These are phyloP conservation scores for Pterois miles DNA, from an alignment of 2,797 vertebrate genomes.

Conservation along the genomic window DNA sequence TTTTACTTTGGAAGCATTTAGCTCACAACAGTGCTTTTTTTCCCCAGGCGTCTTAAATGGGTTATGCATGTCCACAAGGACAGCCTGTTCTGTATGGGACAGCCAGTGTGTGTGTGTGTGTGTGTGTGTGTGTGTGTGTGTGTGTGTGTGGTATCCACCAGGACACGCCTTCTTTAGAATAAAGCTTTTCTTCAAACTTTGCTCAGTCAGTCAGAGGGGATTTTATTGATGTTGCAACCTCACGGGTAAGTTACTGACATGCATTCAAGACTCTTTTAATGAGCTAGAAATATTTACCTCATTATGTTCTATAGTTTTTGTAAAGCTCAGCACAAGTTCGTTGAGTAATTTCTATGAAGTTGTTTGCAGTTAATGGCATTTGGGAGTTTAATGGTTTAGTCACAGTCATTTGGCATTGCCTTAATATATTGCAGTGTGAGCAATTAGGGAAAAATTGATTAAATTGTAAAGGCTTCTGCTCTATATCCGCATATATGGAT, in stretches of 20 bases:
- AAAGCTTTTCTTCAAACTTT: slow-evolving; percentile 11
- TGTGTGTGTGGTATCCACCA: not conserved
- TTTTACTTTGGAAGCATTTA: no score
- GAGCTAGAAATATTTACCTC: not conserved
- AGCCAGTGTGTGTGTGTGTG: not conserved
- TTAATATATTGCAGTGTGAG: not conserved
- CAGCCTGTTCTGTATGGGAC: not conserved
- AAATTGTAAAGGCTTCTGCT: not conserved
- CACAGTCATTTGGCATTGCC: not conserved
- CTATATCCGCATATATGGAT: not conserved
- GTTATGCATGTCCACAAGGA: not conserved
- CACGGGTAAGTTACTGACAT: slow-evolving; percentile 46
- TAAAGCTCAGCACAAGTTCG: not conserved
- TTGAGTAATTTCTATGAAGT: not conserved
- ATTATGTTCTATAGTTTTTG: not conserved
- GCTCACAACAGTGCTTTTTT: no score
- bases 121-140: not conserved
- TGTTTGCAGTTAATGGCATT: not conserved
- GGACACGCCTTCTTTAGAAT: slow-evolving; percentile 45
- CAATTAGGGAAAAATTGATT: not conserved
- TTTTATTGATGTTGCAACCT: not conserved
- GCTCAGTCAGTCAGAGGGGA: not conserved
- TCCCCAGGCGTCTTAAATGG: no score
- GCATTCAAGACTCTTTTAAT: not conserved
- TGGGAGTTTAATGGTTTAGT: not conserved